A percentile compares a stretch with the other conserved stretches of the same genome.
Evolutionary conservation across 2,888 invertebrate genomes (phyloP).

Genomic region (Drosophila villosipedis): DNA sequence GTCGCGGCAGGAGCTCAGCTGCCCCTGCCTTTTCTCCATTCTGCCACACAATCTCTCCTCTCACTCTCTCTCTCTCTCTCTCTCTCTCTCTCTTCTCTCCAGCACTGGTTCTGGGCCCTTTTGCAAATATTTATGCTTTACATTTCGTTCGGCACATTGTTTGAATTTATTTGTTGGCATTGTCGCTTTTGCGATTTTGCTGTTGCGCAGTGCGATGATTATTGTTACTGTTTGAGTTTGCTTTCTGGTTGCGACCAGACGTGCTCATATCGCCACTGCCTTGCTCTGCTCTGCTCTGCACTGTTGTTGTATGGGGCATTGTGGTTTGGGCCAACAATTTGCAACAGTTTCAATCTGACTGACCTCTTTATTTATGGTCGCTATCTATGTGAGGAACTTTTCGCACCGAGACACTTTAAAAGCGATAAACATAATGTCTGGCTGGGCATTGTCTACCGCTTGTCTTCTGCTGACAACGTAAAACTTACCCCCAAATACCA

Average conservation of each 20-base stretch:
- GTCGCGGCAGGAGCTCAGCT: conserved; percentile 72
- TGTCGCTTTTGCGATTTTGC: conserved; percentile 68
- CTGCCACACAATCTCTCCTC: not conserved
- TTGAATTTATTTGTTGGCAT: conserved; percentile 78
- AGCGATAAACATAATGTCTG: conserved; percentile 32
- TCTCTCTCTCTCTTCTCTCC: conserved; percentile 3
- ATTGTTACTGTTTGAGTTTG: conserved; percentile 60
- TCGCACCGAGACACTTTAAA: conserved; percentile 34
- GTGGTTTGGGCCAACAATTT: conserved; percentile 62
- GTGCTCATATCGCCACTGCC: conserved; percentile 56
- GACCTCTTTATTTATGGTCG: conserved; percentile 73
- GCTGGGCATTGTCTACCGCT: conserved; percentile 16
- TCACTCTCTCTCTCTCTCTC: conserved; percentile 1
- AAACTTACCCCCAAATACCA: not conserved
- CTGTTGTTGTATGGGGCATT: conserved; percentile 41
- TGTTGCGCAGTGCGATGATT: conserved; percentile 67
- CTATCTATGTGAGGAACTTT: conserved; percentile 36
- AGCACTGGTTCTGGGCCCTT: conserved; percentile 59
- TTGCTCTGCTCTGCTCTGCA: conserved; percentile 4
- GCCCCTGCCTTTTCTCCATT: conserved; percentile 26
- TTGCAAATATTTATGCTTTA: conserved; percentile 80
- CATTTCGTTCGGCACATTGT: conserved; percentile 80
- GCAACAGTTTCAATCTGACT: conserved; percentile 53
- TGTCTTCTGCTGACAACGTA: not conserved
- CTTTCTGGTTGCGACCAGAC: conserved; percentile 62